Percentiles rank a stretch among this genome's conserved stretches.
Evolutionary conservation across 37 sponge, comb jelly and placozoan species (phyloP).

Genomic region (Halisarca cf. caerulea): DNA sequence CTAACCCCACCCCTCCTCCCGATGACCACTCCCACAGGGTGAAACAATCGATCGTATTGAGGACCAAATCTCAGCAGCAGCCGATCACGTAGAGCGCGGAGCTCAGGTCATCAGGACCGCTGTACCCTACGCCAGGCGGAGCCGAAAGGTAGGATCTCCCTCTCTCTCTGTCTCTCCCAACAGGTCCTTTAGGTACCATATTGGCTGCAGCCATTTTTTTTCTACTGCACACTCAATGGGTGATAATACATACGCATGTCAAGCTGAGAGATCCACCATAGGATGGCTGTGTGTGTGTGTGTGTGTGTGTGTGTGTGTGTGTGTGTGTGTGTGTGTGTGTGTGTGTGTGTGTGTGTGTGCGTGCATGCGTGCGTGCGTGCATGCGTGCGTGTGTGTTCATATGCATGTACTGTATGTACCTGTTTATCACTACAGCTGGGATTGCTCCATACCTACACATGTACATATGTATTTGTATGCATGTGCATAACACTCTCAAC

Average conservation of each 20-base stretch:
- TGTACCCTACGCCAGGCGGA: not conserved
- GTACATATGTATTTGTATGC: not conserved
- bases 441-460: constrained; percentile 8
- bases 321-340: too few relatives aligned
- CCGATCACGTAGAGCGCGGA: constrained; percentile 62
- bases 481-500: constrained; percentile 11
- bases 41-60: constrained; percentile 87
- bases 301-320: too few relatives aligned
- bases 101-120: not conserved
- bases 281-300: too few relatives aligned
- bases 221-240: not conserved
- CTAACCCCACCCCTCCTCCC: too few relatives aligned
- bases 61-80: constrained; percentile 73
- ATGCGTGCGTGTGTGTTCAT: too few relatives aligned
- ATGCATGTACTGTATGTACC: too few relatives aligned
- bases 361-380: too few relatives aligned
- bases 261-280: not conserved
- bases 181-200: not conserved
- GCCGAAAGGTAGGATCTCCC: constrained; percentile 10
- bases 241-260: not conserved
- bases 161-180: not conserved
- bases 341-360: too few relatives aligned
- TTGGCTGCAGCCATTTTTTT: not conserved
- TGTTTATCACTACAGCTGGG: too few relatives aligned
- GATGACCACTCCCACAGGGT: constrained; percentile 63